Conservation (phyloP, 1,140 invertebrate species). For the Diabrotica virgifera region DNA sequence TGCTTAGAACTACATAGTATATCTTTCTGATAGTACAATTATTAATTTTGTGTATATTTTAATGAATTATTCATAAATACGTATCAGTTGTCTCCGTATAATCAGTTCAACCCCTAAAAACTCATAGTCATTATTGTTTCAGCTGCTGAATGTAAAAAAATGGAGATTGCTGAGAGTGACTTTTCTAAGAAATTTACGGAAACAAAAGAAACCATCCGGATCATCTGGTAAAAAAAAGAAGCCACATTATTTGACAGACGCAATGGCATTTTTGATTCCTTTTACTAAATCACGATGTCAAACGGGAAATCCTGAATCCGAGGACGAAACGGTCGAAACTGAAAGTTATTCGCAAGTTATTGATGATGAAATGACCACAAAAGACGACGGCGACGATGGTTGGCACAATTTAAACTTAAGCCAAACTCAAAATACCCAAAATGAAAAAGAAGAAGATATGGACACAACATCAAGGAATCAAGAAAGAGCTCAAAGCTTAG, state of each 20-base stretch:
- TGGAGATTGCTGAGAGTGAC: constrained; percentile 6
- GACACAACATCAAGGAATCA: constrained; percentile 7
- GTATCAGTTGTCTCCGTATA: background rate
- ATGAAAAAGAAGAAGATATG: constrained; percentile 4
- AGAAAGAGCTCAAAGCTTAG: background rate
- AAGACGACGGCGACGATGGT: background rate
- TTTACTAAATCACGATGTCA: constrained; percentile 5
- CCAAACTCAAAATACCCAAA: constrained; percentile 6
- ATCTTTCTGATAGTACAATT: background rate
- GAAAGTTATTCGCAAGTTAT: constrained; percentile 5
- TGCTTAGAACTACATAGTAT: background rate
- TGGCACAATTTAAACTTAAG: constrained; percentile 4
- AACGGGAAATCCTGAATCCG: too few relatives aligned
- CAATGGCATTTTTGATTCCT: constrained; percentile 6
- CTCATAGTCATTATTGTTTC: too few relatives aligned
- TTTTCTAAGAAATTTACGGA: constrained; percentile 6
- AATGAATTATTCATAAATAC: background rate
- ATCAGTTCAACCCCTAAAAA: too few relatives aligned
- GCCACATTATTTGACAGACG: constrained; percentile 7
- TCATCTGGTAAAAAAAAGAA: constrained; percentile 9
- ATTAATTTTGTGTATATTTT: constrained; percentile 10
- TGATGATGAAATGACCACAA: constrained; percentile 6
- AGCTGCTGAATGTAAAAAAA: too few relatives aligned
- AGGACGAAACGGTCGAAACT: constrained; percentile 8
- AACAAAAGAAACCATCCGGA: constrained; percentile 8